Evolutionary conservation across 2,113 vertebrate genomes (phyloP).

Genomic region (Mobula birostris): DNA sequence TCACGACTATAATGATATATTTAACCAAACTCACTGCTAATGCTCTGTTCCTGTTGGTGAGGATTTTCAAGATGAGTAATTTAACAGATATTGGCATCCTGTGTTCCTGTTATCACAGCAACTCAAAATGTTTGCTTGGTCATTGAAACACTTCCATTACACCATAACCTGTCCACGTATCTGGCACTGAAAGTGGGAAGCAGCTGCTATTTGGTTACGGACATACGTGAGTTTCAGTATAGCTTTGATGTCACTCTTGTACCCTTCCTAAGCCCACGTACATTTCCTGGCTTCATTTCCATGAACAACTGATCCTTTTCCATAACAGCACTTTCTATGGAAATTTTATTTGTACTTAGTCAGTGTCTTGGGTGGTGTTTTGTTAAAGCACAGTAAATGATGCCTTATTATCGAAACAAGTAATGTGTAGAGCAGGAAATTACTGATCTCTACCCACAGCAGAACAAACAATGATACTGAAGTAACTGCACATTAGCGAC

Average conservation of each 20-base stretch:
- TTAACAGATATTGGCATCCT: conserved; percentile 23
- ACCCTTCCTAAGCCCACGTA: not conserved
- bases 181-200: conserved; percentile 28
- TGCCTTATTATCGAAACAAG: not conserved
- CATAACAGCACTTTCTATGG: not conserved
- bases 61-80: conserved; percentile 11
- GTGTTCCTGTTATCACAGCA: conserved; percentile 13
- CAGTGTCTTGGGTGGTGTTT: not conserved
- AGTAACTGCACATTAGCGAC: not conserved
- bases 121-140: conserved; percentile 34
- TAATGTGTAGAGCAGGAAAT: not conserved
- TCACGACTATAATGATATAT: not conserved
- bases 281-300: conserved; percentile 16
- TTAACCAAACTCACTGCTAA: not conserved
- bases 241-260: conserved; percentile 4
- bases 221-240: conserved; percentile 6
- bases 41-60: not conserved
- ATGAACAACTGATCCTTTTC: not conserved
- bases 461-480: not conserved
- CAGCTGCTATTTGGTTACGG: conserved; percentile 31
- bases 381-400: not conserved
- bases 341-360: not conserved
- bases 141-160: conserved; percentile 36
- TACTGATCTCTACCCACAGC: not conserved
- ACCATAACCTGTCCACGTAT: conserved; percentile 21